Base-by-base conservation (phyloP, 23 tunicate species). In the Trididemnum clinides region DNA sequence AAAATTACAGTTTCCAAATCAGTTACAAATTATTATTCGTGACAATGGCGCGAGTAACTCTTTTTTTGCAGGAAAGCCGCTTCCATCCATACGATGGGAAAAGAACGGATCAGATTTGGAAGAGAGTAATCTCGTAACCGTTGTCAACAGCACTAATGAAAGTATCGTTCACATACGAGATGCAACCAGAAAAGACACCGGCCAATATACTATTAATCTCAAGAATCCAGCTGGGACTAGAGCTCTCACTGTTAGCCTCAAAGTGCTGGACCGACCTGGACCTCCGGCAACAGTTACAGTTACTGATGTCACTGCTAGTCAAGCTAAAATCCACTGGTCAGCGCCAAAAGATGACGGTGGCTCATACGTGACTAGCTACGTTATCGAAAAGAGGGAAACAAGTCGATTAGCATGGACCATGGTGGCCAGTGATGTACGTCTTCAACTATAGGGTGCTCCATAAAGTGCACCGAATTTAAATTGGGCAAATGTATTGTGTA, bases 261-360 rank as follows among this genome's bases (percentile, higher is more conserved):
- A 86, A 58, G 94, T 94, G 3, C 82, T 94, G 18, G 98, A 89
- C 64, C 64, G 86, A 22, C 98, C 98, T 15, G 98, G 98, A 33
- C 95, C 98, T 0, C 98, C 98, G 0, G 94, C 74, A 20, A 74
- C 88, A 32, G 80, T 96, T 31, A 33, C 85, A 20, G 99, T 96
- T 31, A 84, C 87, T 34, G 99, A 96, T 33, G 89, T 94, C 0
- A 89, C 87, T 63, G 81, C 94, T 1, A 84, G 86, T 20, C 88
- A 85, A 4, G 94, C 93, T 0, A 85, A 66, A 34, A 20, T 96
- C 2, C 62, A 86, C 19, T 96, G 99, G 99, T 12, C 74, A 7
- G 66, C 92, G n/a, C 99, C 99, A 39, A 33, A 35, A 30, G 93
- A 96, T 64, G 94, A 96, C 65, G 99, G 99, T 30, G 99, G 99